phyloP scores from a whole-genome alignment of 2,797 vertebrate species.

The Mastacembelus armatus region DNA sequence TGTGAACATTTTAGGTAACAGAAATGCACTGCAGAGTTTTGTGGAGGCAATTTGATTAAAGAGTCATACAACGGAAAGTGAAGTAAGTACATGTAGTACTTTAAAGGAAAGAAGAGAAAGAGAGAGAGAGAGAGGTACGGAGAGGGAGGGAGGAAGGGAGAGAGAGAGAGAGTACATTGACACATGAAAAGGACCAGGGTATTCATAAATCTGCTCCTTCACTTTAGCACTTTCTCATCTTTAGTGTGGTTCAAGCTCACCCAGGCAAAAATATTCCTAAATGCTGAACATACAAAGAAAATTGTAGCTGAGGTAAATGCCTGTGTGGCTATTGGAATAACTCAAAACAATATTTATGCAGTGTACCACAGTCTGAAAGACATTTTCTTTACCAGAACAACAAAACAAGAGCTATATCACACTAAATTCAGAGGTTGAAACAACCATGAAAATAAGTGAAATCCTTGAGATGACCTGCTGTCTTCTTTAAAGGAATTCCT shows the following conservation, averaged over 20 bases:
- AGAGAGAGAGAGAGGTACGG: background rate
- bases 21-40: conserved; percentile 14
- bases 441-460: conserved; percentile 38
- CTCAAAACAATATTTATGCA: conserved; percentile 48
- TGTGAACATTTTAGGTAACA: conserved; percentile 4
- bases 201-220: conserved; percentile 51
- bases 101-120: conserved; percentile 14
- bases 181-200: conserved; percentile 44
- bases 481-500: conserved; percentile 33
- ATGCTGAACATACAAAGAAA: conserved; percentile 38
- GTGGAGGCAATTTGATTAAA: conserved; percentile 39
- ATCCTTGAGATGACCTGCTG: conserved; percentile 14
- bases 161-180: conserved; percentile 49
- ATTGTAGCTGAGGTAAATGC: conserved; percentile 48
- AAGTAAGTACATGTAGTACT: conserved; percentile 12
- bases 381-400: conserved; percentile 45
- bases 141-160: background rate
- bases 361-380: conserved; percentile 35
- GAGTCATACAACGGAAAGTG: conserved; percentile 19
- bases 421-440: conserved; percentile 54
- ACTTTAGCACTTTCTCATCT: conserved; percentile 31
- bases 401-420: conserved; percentile 45
- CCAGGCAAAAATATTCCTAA: conserved; percentile 7
- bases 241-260: conserved; percentile 26
- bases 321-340: conserved; percentile 49